Conservation (phyloP, 1,140 invertebrate species). For the Arion vulgaris region DNA sequence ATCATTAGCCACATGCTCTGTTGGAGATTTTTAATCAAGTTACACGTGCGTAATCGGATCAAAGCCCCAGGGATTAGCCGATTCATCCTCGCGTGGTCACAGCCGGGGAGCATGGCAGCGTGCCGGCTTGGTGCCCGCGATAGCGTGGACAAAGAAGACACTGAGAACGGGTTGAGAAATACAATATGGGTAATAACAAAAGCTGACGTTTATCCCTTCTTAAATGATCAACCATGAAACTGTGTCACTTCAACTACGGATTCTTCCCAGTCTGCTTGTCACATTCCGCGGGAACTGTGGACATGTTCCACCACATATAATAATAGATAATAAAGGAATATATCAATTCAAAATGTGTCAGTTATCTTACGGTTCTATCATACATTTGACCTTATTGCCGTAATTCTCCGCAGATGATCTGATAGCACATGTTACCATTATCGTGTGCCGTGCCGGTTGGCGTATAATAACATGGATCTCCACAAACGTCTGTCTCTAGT, state of each 20-base stretch:
- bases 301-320: too few relatives aligned
- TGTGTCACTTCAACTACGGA: not conserved
- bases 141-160: not conserved
- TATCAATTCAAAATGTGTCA: too few relatives aligned
- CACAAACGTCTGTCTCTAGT: too few relatives aligned
- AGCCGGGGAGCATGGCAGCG: not conserved
- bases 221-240: not conserved
- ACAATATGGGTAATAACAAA: not conserved
- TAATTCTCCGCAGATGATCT: too few relatives aligned
- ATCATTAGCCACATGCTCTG: slow-evolving; percentile 11
- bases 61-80: slow-evolving; percentile 4
- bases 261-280: not conserved
- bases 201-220: not conserved
- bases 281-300: not conserved
- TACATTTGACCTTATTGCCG: too few relatives aligned
- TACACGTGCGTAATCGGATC: slow-evolving; percentile 7
- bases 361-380: too few relatives aligned
- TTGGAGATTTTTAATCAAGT: slow-evolving; percentile 11
- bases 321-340: too few relatives aligned
- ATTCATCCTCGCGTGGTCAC: not conserved
- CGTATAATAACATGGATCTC: too few relatives aligned
- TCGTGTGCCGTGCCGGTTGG: too few relatives aligned
- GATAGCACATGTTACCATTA: too few relatives aligned
- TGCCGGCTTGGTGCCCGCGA: not conserved
- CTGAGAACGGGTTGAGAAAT: not conserved